Conservation (phyloP, 1,140 invertebrate species). For the Spodoptera litura region DNA sequence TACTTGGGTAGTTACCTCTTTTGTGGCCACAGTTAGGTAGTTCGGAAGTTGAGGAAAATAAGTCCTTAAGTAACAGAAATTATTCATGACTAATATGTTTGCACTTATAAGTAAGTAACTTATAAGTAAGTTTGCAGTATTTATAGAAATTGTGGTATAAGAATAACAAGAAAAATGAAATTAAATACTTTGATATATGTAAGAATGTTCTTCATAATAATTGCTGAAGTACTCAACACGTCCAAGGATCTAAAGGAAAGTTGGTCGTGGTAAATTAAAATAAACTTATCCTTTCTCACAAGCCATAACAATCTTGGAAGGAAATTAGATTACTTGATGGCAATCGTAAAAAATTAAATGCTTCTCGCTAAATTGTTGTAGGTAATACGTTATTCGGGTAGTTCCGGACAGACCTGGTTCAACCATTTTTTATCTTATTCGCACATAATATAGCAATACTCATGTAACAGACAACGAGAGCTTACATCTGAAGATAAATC, state of each 20-base stretch:
- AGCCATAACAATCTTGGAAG: conserved; percentile 6
- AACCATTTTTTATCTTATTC: not conserved
- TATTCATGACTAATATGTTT: too few relatives aligned
- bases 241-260: not conserved
- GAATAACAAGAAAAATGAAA: too few relatives aligned
- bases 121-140: too few relatives aligned
- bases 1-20: not conserved
- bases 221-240: not conserved
- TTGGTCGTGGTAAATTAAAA: not conserved
- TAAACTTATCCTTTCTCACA: not conserved
- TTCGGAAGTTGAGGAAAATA: conserved; percentile 24
- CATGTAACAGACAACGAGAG: not conserved
- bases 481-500: conserved; percentile 5
- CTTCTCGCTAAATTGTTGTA: conserved; percentile 20
- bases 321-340: conserved; percentile 33
- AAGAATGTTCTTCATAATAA: not conserved
- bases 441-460: not conserved
- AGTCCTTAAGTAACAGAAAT: not conserved
- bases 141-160: too few relatives aligned
- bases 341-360: conserved; percentile 29
- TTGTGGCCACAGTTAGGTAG: not conserved
- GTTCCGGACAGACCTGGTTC: not conserved
- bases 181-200: too few relatives aligned
- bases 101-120: too few relatives aligned
- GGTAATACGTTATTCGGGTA: conserved; percentile 20